Percentiles rank a stretch among this genome's conserved stretches.
phyloP scores from a whole-genome alignment of 2,888 invertebrate genomes.

The Pseudococcus viburni region DNA sequence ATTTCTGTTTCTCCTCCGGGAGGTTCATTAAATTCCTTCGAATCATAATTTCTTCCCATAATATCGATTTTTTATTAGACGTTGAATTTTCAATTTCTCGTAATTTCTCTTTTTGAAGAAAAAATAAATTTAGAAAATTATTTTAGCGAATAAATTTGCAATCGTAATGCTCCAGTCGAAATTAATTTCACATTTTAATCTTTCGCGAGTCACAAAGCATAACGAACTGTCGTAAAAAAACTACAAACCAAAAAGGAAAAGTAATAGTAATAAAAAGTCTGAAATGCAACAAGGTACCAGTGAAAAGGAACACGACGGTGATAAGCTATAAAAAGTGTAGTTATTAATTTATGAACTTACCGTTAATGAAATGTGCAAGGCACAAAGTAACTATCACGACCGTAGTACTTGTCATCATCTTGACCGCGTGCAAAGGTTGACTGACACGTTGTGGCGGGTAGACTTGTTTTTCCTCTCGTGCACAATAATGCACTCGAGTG shows the following conservation, averaged over 20 bases:
- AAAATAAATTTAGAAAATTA: not conserved
- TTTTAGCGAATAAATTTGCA: conserved; percentile 24
- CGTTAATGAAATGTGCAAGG: conserved; percentile 53
- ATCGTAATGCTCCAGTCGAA: not conserved
- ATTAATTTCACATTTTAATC: not conserved
- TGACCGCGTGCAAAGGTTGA: conserved; percentile 64
- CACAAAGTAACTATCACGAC: conserved; percentile 48
- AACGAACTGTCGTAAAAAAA: not conserved
- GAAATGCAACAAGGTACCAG: not conserved
- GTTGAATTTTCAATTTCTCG: not conserved
- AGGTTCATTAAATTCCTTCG: not conserved
- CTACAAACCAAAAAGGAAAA: not conserved
- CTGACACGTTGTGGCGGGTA: conserved; percentile 60
- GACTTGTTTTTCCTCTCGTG: conserved; percentile 57
- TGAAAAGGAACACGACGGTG: not conserved
- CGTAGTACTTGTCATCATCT: conserved; percentile 53
- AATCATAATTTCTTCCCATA: not conserved
- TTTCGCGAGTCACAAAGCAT: not conserved
- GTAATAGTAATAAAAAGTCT: not conserved
- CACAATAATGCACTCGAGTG: conserved; percentile 55
- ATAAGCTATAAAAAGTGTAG: not conserved
- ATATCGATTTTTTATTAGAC: not conserved
- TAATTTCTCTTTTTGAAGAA: not conserved
- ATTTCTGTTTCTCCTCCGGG: not conserved
- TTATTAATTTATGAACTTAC: conserved; percentile 53